Evolutionary conservation across 2,797 vertebrate species (phyloP).

Genomic region (Mus minutoides): DNA sequence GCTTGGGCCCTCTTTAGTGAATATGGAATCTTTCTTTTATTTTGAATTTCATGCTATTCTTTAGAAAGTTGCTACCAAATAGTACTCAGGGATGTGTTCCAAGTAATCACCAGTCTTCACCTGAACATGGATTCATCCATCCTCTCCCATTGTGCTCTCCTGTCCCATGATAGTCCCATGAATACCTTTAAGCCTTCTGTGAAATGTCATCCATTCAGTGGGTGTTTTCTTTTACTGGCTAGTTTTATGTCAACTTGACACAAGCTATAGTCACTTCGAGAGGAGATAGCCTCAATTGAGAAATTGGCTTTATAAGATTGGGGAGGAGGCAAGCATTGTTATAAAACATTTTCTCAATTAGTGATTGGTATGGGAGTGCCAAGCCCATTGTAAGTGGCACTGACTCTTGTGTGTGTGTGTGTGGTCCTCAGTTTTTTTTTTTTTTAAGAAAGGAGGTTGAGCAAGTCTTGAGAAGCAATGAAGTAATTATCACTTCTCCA

Average conservation of each 20-base stretch:
- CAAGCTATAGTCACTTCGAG: background rate
- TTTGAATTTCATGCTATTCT: conserved; percentile 24
- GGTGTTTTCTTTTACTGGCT: background rate
- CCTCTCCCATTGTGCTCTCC: background rate
- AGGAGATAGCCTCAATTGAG: background rate
- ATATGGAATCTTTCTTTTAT: background rate
- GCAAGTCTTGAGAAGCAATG: background rate
- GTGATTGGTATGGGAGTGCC: background rate
- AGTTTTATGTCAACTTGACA: background rate
- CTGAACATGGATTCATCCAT: background rate
- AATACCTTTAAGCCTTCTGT: background rate
- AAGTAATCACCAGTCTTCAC: background rate
- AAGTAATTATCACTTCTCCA: background rate
- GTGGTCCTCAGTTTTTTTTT: background rate
- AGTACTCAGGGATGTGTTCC: background rate
- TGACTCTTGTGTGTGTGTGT: too few species aligned
- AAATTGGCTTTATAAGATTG: background rate
- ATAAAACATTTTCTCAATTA: background rate
- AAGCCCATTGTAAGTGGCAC: background rate
- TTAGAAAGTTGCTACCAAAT: background rate
- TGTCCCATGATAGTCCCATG: background rate
- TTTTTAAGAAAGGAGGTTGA: background rate
- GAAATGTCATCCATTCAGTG: background rate
- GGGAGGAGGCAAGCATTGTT: background rate
- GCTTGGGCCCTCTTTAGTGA: background rate